Percentiles rank a stretch among this genome's conserved stretches.
Conservation (phyloP, 2,113 vertebrate genomes). For the Sander lucioperca region DNA sequence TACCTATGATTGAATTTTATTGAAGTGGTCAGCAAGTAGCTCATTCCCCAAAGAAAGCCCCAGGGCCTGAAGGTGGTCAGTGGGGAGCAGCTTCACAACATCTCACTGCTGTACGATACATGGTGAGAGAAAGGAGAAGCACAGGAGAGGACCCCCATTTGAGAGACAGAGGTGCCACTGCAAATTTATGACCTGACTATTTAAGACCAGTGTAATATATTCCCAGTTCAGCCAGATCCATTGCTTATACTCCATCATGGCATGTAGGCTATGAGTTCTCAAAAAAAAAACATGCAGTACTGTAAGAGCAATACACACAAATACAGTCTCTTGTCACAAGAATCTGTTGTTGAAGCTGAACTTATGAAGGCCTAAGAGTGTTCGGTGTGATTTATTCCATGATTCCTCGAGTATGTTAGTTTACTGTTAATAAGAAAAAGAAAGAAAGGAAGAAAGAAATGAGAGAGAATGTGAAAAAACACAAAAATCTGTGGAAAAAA, state of each 20-base stretch:
- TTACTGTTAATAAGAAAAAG: not conserved
- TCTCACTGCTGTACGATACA: conserved; percentile 45
- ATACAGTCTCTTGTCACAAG: not conserved
- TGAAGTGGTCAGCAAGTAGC: conserved; percentile 81
- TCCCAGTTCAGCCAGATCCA: conserved; percentile 42
- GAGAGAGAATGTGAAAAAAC: not conserved
- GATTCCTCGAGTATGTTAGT: not conserved
- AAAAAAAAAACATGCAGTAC: conserved; percentile 3
- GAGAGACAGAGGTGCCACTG: conserved; percentile 65
- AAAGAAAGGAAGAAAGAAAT: not conserved
- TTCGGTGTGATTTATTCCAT: not conserved
- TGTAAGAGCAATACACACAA: conserved; percentile 19
- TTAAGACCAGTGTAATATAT: conserved; percentile 61
- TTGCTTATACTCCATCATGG: conserved; percentile 24
- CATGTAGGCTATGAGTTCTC: conserved; percentile 26
- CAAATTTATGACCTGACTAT: conserved; percentile 68
- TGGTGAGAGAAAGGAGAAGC: conserved; percentile 39
- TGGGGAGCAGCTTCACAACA: conserved; percentile 68
- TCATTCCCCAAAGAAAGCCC: conserved; percentile 78
- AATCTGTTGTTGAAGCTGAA: conserved; percentile 8
- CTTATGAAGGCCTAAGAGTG: not conserved
- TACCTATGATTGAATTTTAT: conserved; percentile 78
- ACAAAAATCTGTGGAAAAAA: too few relatives aligned
- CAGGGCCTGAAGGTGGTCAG: conserved; percentile 73
- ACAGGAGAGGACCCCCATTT: conserved; percentile 51